Evolutionary conservation across 2,888 invertebrate species (phyloP), one percentile per base, ranked within the genome.

Genomic region (Ornithoptera alexandrae): DNA sequence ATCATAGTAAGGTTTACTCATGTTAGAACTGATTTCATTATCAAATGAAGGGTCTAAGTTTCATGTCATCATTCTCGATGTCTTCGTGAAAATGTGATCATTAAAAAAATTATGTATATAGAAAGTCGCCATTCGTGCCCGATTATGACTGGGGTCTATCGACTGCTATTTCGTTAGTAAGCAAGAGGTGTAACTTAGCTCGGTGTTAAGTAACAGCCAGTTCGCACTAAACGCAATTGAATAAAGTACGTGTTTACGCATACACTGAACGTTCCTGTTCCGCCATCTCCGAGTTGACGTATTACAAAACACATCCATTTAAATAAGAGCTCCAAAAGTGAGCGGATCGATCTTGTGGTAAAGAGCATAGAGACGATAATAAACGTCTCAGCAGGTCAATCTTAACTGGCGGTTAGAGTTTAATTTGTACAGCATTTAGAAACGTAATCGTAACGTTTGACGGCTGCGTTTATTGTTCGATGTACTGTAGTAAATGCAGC

Each of bases 381-480:
- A 39, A 10, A 12, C 53, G 10, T 30, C 62, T 42, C 57, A 64
- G 72, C 39, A 74, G 82, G 36, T 81, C 83, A 73, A 12, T 1
- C 15, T 67, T 77, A 17, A 74, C 39, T 82, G 82, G 83, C 69
- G 69, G 72, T 39, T 74, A 69, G 76, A 78, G 74, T 81, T 80
- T 80, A 86, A 85, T 79, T 79, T 86, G 87, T 87, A 79, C 65
- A 83, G 81, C 82, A 84, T 84, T 87, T 83, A 85, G 84, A 84
- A 87, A 86, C 80, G 83, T 82, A 83, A 87, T 86, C 84, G 76
- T 78, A 77, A 76, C 73, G 78, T 74, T 77, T 79, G 77, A 78
- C 80, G 79, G 78, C 76, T 79, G 74, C 71, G 74, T 57, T 59
- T 79, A 82, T 84, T 87, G 83, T 87, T 87, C 87, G 83, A 84